phyloP scores from a whole-genome alignment of 2,113 vertebrate species.

The Miniopterus natalensis region DNA sequence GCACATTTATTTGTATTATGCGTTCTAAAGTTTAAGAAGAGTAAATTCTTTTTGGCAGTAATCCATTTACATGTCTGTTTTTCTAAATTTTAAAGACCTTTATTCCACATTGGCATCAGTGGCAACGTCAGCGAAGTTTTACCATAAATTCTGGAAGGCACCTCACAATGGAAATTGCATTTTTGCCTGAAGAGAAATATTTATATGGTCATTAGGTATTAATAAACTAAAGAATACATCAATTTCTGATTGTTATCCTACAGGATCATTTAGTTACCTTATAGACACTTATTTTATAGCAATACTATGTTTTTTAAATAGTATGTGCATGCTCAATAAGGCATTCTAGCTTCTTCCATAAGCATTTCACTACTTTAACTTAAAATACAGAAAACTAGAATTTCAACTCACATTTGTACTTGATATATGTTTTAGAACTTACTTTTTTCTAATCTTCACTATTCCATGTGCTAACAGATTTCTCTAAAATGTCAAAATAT shows the following conservation, averaged over 20 bases:
- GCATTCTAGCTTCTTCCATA: background rate
- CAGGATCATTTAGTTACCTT: background rate
- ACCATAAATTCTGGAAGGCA: slow-evolving; percentile 71
- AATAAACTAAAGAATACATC: background rate
- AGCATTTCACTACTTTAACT: slow-evolving; percentile 32
- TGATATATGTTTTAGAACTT: background rate
- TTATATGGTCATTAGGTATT: slow-evolving; percentile 47
- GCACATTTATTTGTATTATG: background rate
- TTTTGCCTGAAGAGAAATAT: slow-evolving; percentile 78
- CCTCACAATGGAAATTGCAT: slow-evolving; percentile 74
- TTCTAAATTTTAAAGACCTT: slow-evolving; percentile 72
- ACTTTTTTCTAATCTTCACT: background rate
- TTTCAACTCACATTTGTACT: slow-evolving; percentile 12
- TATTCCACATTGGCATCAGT: slow-evolving; percentile 78
- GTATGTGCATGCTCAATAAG: background rate
- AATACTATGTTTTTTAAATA: background rate
- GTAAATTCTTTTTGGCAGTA: slow-evolving; percentile 10
- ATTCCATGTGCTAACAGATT: background rate
- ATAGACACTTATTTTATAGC: background rate
- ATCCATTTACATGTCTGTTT: background rate
- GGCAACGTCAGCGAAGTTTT: slow-evolving; percentile 62
- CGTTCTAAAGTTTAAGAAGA: slow-evolving; percentile 26
- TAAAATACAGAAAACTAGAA: slow-evolving; percentile 20
- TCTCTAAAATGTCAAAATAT: slow-evolving; percentile 32
- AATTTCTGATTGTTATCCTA: background rate